Evolutionary conservation across 92 coral and sea anemone genomes (phyloP).

Genomic region (Umimayanthus chanpuru): DNA sequence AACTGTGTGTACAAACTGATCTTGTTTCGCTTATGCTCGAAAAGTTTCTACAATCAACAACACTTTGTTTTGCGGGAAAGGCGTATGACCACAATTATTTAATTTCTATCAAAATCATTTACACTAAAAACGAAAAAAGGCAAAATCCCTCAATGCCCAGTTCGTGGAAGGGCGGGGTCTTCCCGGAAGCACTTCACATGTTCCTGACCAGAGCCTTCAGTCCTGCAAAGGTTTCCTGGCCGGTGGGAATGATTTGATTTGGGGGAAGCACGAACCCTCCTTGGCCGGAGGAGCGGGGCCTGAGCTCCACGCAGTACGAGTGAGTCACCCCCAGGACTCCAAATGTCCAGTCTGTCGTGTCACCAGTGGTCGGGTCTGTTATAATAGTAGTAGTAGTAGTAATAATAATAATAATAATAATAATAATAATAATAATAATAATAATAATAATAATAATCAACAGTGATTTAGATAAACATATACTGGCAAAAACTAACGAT

Average conservation of each 20-base stretch:
- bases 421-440: not conserved
- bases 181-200: slow-evolving; percentile 27
- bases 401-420: no score
- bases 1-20: no score
- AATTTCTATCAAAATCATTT: slow-evolving; percentile 21
- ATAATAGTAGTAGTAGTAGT: no score
- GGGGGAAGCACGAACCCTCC: slow-evolving; percentile 77
- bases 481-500: no score
- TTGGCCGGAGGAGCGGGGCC: slow-evolving; percentile 47
- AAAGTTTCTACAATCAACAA: not conserved
- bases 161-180: not conserved
- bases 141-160: not conserved
- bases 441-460: not conserved
- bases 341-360: slow-evolving; percentile 91
- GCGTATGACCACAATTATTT: slow-evolving; percentile 36
- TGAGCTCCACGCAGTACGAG: slow-evolving; percentile 85
- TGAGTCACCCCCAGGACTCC: slow-evolving; percentile 80
- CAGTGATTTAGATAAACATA: no score
- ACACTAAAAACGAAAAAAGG: not conserved
- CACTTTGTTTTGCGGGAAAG: slow-evolving; percentile 26
- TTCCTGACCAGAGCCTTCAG: slow-evolving; percentile 74
- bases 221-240: slow-evolving; percentile 87
- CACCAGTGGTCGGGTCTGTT: slow-evolving; percentile 89
- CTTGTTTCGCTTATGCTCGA: no score
- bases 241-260: slow-evolving; percentile 70